A percentile compares a stretch with the other conserved stretches of the same genome.
Evolutionary conservation across 2,113 vertebrate species (phyloP).

Genomic region (Sinosuthora webbiana): DNA sequence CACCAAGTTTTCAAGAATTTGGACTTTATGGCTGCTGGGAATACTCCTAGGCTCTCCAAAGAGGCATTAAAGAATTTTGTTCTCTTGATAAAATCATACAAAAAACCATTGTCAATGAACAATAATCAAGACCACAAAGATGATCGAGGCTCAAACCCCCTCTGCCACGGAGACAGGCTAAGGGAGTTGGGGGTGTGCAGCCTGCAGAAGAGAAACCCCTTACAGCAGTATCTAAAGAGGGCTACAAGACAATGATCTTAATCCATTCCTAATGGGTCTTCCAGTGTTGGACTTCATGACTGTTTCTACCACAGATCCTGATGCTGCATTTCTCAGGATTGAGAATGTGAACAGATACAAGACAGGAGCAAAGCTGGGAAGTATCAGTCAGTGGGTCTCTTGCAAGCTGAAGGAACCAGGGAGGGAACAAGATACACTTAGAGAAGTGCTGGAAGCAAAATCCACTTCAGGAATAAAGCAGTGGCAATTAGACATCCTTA

Average conservation of each 20-base stretch:
- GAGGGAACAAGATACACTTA: background rate
- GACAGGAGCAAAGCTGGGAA: background rate
- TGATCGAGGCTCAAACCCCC: background rate
- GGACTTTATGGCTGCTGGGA: background rate
- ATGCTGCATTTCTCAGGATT: background rate
- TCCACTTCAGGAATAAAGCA: conserved; percentile 1
- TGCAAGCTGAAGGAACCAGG: background rate
- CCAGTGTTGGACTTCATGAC: background rate
- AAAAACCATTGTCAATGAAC: background rate
- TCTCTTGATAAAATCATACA: background rate
- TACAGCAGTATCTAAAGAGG: background rate
- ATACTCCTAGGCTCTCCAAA: background rate
- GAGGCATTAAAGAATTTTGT: background rate
- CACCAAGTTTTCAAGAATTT: background rate
- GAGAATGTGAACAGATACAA: background rate
- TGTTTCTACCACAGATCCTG: background rate
- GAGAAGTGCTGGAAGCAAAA: background rate
- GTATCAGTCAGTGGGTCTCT: background rate
- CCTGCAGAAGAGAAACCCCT: background rate
- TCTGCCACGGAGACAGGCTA: background rate
- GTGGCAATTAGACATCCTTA: background rate
- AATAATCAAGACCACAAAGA: background rate
- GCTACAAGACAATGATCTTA: background rate
- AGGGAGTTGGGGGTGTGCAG: background rate
- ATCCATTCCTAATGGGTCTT: background rate